Evolutionary conservation across 2,888 invertebrate species (phyloP).

Genomic region (Drosophila kuntzei): DNA sequence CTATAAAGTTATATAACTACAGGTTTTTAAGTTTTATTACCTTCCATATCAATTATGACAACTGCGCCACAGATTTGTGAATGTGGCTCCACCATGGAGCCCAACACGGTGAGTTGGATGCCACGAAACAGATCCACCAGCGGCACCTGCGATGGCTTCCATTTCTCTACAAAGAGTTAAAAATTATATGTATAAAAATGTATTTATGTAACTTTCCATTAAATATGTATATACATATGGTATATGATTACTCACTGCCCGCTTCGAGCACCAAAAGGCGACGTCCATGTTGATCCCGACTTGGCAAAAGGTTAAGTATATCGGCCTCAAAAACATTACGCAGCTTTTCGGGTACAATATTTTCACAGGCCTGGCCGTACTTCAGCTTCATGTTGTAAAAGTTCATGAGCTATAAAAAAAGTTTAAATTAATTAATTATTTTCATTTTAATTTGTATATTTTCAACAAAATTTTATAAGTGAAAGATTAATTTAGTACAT

Average conservation of each 20-base stretch:
- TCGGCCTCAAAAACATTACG: constrained; percentile 89
- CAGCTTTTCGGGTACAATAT: constrained; percentile 88
- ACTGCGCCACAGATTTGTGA: constrained; percentile 92
- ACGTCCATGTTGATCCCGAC: constrained; percentile 89
- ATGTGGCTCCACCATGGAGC: constrained; percentile 91
- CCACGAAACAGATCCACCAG: constrained; percentile 90
- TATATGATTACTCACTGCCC: constrained; percentile 87
- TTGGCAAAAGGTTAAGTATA: constrained; percentile 89
- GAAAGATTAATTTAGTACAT: no score
- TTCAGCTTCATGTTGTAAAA: constrained; percentile 90
- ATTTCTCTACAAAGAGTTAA: constrained; percentile 86
- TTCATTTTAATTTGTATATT: no score
- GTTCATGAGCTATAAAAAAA: constrained; percentile 87
- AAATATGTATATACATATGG: background rate
- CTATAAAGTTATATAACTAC: background rate
- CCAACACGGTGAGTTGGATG: constrained; percentile 89
- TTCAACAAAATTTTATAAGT: no score
- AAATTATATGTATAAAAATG: background rate
- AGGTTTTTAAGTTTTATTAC: constrained; percentile 46
- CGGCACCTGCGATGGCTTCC: constrained; percentile 90
- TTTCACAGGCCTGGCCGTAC: constrained; percentile 88
- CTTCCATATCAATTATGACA: constrained; percentile 91
- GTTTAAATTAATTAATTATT: background rate
- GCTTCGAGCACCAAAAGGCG: constrained; percentile 90
- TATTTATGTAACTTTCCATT: background rate